Conservation (phyloP, 2,113 vertebrate species). For the Rhizomys pruinosus region DNA sequence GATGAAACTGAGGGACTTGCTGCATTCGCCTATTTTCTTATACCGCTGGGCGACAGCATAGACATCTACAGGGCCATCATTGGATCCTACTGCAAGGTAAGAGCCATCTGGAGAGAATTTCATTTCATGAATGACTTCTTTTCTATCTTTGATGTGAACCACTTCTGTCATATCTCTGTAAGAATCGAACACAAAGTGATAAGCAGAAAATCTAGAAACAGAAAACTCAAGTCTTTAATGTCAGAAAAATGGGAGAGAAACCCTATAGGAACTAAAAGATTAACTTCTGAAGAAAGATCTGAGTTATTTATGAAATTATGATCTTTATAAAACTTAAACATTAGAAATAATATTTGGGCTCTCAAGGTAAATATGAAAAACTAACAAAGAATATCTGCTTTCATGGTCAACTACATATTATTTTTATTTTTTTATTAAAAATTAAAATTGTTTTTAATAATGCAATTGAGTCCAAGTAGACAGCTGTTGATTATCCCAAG, state of each 20-base stretch:
- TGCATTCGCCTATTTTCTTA: slow-evolving; percentile 98
- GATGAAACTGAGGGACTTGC: slow-evolving; percentile 94
- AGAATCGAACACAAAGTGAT: slow-evolving; percentile 55
- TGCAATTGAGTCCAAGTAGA: too few relatives aligned
- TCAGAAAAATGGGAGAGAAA: not conserved
- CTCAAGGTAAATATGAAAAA: slow-evolving; percentile 31
- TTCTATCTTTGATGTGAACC: slow-evolving; percentile 97
- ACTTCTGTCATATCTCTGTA: slow-evolving; percentile 99
- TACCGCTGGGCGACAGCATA: slow-evolving; percentile 95
- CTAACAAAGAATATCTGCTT: slow-evolving; percentile 6
- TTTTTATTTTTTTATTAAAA: slow-evolving; percentile 36
- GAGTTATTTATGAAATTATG: slow-evolving; percentile 3
- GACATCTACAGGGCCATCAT: slow-evolving; percentile 94
- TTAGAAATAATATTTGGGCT: slow-evolving; percentile 18
- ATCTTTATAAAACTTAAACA: slow-evolving; percentile 11
- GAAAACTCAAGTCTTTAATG: slow-evolving; percentile 6
- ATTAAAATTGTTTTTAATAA: not conserved
- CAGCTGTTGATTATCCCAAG: too few relatives aligned
- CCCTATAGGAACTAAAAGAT: not conserved
- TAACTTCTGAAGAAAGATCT: slow-evolving; percentile 22
- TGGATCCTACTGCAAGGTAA: slow-evolving; percentile 97
- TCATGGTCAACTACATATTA: slow-evolving; percentile 22
- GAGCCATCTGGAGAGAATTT: slow-evolving; percentile 97
- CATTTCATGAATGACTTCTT: slow-evolving; percentile 98
- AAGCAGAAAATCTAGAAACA: slow-evolving; percentile 9